These are phyloP conservation scores for Drosophila engyochracea DNA, from an alignment of 2,888 invertebrate genomes.

Conservation along the genomic window DNA sequence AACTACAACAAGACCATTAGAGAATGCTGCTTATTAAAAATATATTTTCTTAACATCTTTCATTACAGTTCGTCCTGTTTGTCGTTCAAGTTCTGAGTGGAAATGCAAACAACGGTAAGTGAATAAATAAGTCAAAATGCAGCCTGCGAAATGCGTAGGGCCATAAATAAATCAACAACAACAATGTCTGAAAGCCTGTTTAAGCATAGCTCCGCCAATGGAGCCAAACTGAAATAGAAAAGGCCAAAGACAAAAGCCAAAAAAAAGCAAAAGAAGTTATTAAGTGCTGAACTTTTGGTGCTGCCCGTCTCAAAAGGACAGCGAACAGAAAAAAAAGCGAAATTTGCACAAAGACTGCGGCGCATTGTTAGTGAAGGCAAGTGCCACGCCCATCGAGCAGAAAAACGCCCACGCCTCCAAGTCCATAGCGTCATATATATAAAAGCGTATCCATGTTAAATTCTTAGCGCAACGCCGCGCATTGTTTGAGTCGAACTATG, in stretches of 20 bases:
- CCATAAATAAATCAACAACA: constrained; percentile 65
- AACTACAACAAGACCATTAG: constrained; percentile 20
- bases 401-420: not conserved
- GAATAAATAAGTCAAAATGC: constrained; percentile 65
- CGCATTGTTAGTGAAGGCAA: constrained; percentile 51
- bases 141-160: constrained; percentile 50
- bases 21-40: constrained; percentile 35
- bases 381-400: constrained; percentile 42
- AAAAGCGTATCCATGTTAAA: constrained; percentile 65
- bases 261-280: constrained; percentile 46
- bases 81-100: constrained; percentile 18
- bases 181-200: constrained; percentile 34
- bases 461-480: constrained; percentile 67
- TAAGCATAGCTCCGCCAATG: constrained; percentile 27
- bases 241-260: constrained; percentile 21
- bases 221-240: constrained; percentile 24
- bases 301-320: constrained; percentile 47
- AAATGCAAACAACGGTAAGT: constrained; percentile 59
- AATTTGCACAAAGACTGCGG: constrained; percentile 49
- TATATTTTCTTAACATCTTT: constrained; percentile 26
- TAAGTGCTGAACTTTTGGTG: constrained; percentile 71
- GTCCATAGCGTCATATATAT: constrained; percentile 37
- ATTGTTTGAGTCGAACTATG: constrained; percentile 75
- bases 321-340: constrained; percentile 28
- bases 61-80: constrained; percentile 47